Base-by-base conservation (phyloP, 2,797 vertebrate genomes). In the Pangasius macronema region DNA sequence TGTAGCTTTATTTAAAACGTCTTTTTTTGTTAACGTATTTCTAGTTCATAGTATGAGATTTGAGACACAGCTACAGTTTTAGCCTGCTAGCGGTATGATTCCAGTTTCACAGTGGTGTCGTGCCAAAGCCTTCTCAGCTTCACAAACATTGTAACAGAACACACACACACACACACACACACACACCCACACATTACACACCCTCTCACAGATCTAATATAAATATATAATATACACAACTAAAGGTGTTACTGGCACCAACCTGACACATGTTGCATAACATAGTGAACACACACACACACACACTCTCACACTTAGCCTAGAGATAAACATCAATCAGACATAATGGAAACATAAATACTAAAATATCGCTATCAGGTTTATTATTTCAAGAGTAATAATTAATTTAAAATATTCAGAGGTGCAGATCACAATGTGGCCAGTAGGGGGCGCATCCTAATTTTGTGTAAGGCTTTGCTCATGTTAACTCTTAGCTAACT, bases 101-200 rank as follows among this genome's bases (percentile, higher is more conserved):
- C 55, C 16, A 11, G 39, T 84, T 90, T 89, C 14, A 82, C 80
- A 42, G 61, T 57, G 61, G 57, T 85, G 61, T 67, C 7, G 59
- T 85, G 83, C 83, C 89, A 90, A 85, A 85, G 10, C 53, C 46
- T 87, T 65, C 85, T 67, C 85, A 85, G 87, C 51, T 82, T 82
- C 84, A 82, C 73, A 87, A 83, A 87, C 46, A 84, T 39, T 79
- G 39, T 30, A 72, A 86, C 36, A 86, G n/a, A 24, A 39, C 68
- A 82, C 73, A 68, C 61, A 84, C 57, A 79, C 2, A 84, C 49
- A 77, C 51, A 36, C 75, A 81, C 79, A 67, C 61, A 84, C 57
- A 79, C 2, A 83, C 2, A 83, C 2, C 83, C 39, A 77, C 61
- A 77, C 65, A 72, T 51, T 33, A 85, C 27, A 87, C 70, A 85